Evolutionary conservation across 2,888 invertebrate species (phyloP).

Genomic region (Brachyptera risi): DNA sequence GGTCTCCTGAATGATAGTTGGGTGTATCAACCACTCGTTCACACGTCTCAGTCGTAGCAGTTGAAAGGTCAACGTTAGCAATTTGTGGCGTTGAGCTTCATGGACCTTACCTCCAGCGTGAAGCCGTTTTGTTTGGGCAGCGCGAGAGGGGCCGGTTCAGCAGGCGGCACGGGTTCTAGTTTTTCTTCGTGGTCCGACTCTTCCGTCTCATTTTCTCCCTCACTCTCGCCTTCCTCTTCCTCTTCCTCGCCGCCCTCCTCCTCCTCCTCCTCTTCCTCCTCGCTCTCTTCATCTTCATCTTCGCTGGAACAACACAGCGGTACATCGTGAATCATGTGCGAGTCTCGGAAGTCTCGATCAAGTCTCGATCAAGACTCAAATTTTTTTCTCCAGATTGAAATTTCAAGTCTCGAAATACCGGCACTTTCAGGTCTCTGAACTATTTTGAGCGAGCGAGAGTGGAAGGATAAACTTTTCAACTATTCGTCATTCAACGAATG

Average conservation of each 20-base stretch:
- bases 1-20: too few species aligned
- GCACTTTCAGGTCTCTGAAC: too few species aligned
- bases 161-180: conserved; percentile 36
- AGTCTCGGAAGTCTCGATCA: too few species aligned
- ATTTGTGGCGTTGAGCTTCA: neutral
- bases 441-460: too few species aligned
- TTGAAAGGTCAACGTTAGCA: neutral
- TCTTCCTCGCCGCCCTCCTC: conserved; percentile 45
- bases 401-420: too few species aligned
- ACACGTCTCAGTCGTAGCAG: too few species aligned
- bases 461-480: too few species aligned
- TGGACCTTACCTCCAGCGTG: neutral
- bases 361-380: too few species aligned
- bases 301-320: conserved; percentile 35
- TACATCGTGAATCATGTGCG: too few species aligned
- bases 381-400: too few species aligned
- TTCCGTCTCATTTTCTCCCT: conserved; percentile 37
- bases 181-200: conserved; percentile 39
- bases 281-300: conserved; percentile 55
- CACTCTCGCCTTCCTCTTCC: conserved; percentile 36
- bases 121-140: conserved; percentile 13
- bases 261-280: conserved; percentile 54
- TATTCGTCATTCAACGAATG: too few species aligned
- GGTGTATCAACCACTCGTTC: too few species aligned
- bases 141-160: conserved; percentile 3